Evolutionary conservation across 1,140 invertebrate genomes (phyloP), one percentile per base, ranked within the genome.

Genomic region (Glomeris maerens): DNA sequence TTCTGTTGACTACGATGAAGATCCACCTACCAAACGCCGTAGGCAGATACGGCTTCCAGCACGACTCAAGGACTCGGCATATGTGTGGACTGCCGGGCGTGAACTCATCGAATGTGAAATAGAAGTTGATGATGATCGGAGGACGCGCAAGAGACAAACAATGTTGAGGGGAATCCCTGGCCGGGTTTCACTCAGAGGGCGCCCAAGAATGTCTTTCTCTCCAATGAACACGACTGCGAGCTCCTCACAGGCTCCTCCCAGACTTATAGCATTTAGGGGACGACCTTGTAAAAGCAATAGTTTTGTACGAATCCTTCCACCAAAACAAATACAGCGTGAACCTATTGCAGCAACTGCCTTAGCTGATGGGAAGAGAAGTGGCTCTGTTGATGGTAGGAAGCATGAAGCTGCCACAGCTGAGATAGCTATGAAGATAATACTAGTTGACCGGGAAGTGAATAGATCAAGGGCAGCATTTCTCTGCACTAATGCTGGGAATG

Each of bases 51-150:
- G 49, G 3, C 41, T 45, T 27, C 49, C 49, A 20, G 49, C 49
- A 45, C 5, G 41, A 44, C 23, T 50, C 27, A 47, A 20, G 23
- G 49, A 50, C 27, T 45, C 40, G 20, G 36, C 22, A 4, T 50
- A 45, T 45, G 4, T 50, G 14, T 45, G 41, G 49, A 44, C 2
- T 17, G 27, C 5, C 14, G 49, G 40, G 17, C 44, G 29, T 13
- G 48, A 49, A 41, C 31, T 10, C 10, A 10, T 10, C 10, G 17
- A 36, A 17, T 10, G 31, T 36, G 31, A 36, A 36, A 36, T 36
- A 17, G 17, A 36, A 36, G 31, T 10, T 17, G 31, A 36, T 36
- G 10, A 36, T 36, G 17, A 10, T 10, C 31, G 31, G 10, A 10
- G 10, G 31, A 10, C 17, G 31, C 17, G 31, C 10, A 36, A 36